Conservation (phyloP, 2,888 invertebrate species). For the Pegoplata infirma region DNA sequence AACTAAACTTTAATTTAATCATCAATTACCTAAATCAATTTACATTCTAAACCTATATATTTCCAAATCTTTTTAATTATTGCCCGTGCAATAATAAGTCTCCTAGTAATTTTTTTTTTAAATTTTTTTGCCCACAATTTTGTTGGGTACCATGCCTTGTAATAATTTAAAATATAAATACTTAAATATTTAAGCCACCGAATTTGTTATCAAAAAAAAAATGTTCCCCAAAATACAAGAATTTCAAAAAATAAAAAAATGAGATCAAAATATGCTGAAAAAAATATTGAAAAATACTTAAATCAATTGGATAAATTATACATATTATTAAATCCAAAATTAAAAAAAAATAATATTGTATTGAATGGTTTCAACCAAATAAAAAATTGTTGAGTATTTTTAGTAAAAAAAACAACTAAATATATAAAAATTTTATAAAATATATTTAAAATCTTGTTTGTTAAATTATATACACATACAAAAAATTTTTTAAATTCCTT, state of each 20-base stretch:
- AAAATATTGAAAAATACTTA: constrained; percentile 58
- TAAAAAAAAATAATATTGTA: constrained; percentile 64
- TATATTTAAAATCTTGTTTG: constrained; percentile 55
- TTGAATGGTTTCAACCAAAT: constrained; percentile 77
- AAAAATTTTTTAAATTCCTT: constrained; percentile 11
- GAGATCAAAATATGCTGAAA: constrained; percentile 59
- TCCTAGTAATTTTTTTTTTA: not conserved
- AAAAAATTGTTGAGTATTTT: constrained; percentile 78
- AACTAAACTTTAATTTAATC: too few relatives aligned
- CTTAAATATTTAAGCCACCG: constrained; percentile 8
- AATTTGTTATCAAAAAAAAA: constrained; percentile 28
- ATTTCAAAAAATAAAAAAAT: constrained; percentile 42
- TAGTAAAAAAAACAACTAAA: constrained; percentile 65
- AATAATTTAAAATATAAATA: not conserved
- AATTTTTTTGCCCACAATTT: not conserved
- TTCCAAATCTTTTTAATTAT: not conserved
- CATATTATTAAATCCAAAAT: constrained; percentile 15
- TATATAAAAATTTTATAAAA: constrained; percentile 58
- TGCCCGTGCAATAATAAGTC: not conserved
- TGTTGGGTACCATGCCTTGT: not conserved
- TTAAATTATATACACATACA: constrained; percentile 51
- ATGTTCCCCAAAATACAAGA: constrained; percentile 18
- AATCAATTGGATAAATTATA: constrained; percentile 58
- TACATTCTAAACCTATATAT: not conserved
- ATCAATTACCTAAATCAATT: too few relatives aligned